Conservation (phyloP, 1,140 invertebrate genomes). For the Orchesella cincta region DNA sequence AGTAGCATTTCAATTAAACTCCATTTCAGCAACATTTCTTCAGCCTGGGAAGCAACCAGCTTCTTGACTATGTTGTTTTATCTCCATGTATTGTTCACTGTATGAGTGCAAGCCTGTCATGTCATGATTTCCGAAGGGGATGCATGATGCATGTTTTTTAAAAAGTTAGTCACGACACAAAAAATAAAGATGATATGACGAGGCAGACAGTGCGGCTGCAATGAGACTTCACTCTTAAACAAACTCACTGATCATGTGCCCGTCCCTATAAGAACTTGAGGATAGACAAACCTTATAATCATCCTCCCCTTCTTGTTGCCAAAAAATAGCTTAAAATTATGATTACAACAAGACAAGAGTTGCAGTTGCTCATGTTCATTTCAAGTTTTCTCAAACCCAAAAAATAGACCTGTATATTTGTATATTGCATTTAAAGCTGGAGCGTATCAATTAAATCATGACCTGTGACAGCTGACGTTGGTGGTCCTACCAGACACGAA, state of each 20-base stretch:
- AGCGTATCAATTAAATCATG: constrained; percentile 29
- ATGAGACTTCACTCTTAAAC: not conserved
- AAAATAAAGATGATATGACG: not conserved
- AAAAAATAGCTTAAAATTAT: constrained; percentile 4
- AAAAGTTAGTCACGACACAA: not conserved
- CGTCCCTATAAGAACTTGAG: too few relatives aligned
- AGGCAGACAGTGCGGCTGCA: not conserved
- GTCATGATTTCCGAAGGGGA: not conserved
- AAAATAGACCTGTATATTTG: not conserved
- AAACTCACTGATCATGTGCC: not conserved
- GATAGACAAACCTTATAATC: not conserved
- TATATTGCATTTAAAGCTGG: constrained; percentile 15
- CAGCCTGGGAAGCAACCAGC: too few relatives aligned
- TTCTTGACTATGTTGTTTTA: too few relatives aligned
- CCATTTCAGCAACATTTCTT: too few relatives aligned
- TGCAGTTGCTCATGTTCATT: not conserved
- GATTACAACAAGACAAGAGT: not conserved
- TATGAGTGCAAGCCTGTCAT: too few relatives aligned
- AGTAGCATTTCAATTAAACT: too few relatives aligned
- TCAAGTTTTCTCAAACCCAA: not conserved
- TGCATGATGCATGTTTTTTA: not conserved
- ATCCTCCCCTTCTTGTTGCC: not conserved
- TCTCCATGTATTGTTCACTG: too few relatives aligned
- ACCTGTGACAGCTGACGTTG: constrained; percentile 26
- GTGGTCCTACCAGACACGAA: not conserved